Conservation (phyloP, 2,888 invertebrate species). For the Drosophila trichaetosa region DNA sequence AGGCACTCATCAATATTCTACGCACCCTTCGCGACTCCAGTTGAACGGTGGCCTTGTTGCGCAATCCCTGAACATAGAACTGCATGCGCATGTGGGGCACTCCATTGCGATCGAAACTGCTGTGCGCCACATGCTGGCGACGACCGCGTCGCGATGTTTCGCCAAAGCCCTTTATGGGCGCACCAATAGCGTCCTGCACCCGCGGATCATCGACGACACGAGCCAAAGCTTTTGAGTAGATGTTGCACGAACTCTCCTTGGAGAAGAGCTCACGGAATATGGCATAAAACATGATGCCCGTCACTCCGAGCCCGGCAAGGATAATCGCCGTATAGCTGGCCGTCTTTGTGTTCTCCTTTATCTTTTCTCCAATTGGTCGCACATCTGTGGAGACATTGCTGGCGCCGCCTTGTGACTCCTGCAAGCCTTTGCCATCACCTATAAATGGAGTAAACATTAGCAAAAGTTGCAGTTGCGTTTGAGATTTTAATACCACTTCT, state of each 20-base stretch:
- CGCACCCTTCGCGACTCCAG: conserved; percentile 93
- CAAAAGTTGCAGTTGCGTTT: not conserved
- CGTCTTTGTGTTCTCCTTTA: conserved; percentile 96
- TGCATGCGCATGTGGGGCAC: conserved; percentile 93
- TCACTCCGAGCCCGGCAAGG: conserved; percentile 91
- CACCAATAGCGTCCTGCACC: conserved; percentile 93
- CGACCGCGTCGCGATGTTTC: conserved; percentile 94
- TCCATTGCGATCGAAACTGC: conserved; percentile 90
- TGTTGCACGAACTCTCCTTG: conserved; percentile 93
- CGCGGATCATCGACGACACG: conserved; percentile 91
- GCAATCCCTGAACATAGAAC: conserved; percentile 94
- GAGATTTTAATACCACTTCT: conserved; percentile 45
- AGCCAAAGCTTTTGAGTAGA: conserved; percentile 92
- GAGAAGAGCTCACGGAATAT: conserved; percentile 95
- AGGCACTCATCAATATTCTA: not conserved
- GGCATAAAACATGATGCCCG: conserved; percentile 92
- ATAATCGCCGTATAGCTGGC: conserved; percentile 94
- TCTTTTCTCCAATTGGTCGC: conserved; percentile 90
- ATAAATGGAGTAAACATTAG: not conserved
- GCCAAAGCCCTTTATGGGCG: conserved; percentile 95
- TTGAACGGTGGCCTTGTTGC: conserved; percentile 93
- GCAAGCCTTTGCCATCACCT: conserved; percentile 46
- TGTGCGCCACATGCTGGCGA: conserved; percentile 93
- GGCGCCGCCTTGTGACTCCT: conserved; percentile 47
- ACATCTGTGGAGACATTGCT: conserved; percentile 86